These are phyloP conservation scores for Drosophila ercepeae DNA, from an alignment of 1,140 invertebrate species.

Conservation along the genomic window DNA sequence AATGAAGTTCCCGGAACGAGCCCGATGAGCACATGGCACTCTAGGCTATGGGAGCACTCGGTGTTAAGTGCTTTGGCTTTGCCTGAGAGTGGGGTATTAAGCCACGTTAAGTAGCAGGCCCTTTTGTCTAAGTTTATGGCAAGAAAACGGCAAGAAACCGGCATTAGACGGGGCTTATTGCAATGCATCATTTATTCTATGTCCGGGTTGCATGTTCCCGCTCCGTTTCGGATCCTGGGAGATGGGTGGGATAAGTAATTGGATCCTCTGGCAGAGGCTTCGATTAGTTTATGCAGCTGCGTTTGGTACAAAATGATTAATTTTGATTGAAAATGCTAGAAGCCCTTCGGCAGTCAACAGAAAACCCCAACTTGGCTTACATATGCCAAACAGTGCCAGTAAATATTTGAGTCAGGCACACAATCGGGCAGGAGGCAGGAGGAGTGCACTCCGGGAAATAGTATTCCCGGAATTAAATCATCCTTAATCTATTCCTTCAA, in stretches of 20 bases:
- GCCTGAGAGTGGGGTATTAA: constrained; percentile 40
- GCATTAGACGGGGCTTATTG: constrained; percentile 41
- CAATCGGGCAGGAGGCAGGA: not conserved
- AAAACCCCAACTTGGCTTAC: constrained; percentile 31
- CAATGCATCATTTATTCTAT: constrained; percentile 45
- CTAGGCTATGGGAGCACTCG: constrained; percentile 13
- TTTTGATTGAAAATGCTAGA: constrained; percentile 3
- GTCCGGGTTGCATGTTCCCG: constrained; percentile 19
- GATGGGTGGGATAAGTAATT: constrained; percentile 43
- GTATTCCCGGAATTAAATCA: constrained; percentile 2
- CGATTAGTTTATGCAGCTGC: not conserved
- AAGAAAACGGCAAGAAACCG: constrained; percentile 35
- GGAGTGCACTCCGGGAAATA: constrained; percentile 16
- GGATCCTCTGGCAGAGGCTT: constrained; percentile 1
- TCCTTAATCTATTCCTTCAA: too few relatives aligned
- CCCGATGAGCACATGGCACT: constrained; percentile 36
- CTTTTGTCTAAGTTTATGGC: constrained; percentile 9
- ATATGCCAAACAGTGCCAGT: constrained; percentile 41
- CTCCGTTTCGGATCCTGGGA: not conserved
- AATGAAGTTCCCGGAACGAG: constrained; percentile 41
- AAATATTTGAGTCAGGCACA: constrained; percentile 46
- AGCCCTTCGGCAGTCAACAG: constrained; percentile 7
- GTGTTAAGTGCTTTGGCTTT: constrained; percentile 41
- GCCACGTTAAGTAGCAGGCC: constrained; percentile 44
- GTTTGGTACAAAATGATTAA: constrained; percentile 15